Evolutionary conservation across 2,888 invertebrate genomes (phyloP).

Genomic region (Brenthis ino): DNA sequence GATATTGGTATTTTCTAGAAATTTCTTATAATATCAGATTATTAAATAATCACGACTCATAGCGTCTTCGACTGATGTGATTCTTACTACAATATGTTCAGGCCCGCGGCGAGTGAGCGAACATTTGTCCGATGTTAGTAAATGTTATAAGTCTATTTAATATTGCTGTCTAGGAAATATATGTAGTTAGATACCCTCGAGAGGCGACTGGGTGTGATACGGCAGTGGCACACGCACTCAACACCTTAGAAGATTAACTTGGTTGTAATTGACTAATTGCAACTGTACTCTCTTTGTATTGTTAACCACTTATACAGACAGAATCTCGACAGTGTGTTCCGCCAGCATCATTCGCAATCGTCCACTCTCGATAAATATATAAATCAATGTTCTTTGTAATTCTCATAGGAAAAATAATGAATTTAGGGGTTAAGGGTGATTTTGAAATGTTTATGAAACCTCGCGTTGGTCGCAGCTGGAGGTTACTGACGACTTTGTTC

Average conservation of each 20-base stretch:
- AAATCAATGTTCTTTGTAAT: constrained; percentile 16
- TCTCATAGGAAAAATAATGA: background rate
- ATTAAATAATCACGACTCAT: constrained; percentile 9
- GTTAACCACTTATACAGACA: too few species aligned
- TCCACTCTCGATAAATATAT: background rate
- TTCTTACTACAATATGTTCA: background rate
- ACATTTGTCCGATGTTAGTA: constrained; percentile 14
- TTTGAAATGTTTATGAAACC: background rate
- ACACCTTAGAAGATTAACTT: too few species aligned
- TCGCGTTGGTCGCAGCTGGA: too few species aligned
- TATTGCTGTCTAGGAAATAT: constrained; percentile 19
- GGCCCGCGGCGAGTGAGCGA: background rate
- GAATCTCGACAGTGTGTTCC: too few species aligned
- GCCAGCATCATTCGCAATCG: background rate
- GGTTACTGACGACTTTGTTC: too few species aligned
- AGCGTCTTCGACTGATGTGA: background rate
- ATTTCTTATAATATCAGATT: constrained; percentile 3
- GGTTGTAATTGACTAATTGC: too few species aligned
- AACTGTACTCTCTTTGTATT: too few species aligned
- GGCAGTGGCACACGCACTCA: too few species aligned
- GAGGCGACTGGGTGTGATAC: background rate
- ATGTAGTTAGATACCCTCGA: constrained; percentile 15
- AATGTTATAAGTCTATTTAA: constrained; percentile 8
- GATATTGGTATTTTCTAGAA: background rate
- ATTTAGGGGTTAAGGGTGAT: background rate